Percentiles rank a stretch among this genome's conserved stretches.
Conservation (phyloP, 2,797 vertebrate genomes). For the Cossypha caffra region DNA sequence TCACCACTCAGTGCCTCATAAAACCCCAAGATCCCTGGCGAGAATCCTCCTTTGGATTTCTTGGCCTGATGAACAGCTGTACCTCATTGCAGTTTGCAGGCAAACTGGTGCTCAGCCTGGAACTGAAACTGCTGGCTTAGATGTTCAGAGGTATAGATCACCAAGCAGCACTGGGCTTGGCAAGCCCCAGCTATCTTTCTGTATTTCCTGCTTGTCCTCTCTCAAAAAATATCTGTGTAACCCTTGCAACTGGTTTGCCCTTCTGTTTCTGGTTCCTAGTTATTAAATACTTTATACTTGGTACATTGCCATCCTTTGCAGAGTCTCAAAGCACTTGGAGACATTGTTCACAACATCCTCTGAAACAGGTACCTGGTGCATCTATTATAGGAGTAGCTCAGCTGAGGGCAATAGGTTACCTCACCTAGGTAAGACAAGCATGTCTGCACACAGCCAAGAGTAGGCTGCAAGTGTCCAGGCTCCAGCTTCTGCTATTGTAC, state of each 20-base stretch:
- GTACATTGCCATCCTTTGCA: neutral
- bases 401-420: neutral
- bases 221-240: neutral
- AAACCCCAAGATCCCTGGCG: conserved; percentile 2
- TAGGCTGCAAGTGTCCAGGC: neutral
- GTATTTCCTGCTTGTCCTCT: neutral
- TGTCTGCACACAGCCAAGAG: neutral
- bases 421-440: neutral
- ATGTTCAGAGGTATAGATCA: neutral
- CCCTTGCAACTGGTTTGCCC: neutral
- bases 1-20: conserved; percentile 9
- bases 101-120: neutral
- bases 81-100: neutral
- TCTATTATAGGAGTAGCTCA: neutral
- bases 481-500: neutral
- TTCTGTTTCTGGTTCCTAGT: neutral
- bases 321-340: neutral
- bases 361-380: neutral
- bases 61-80: neutral
- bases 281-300: neutral
- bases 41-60: neutral
- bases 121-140: neutral
- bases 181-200: neutral
- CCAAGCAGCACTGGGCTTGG: neutral
- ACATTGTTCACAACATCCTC: neutral